These are phyloP conservation scores for Asbolus verrucosus DNA, from an alignment of 1,140 invertebrate genomes.

Conservation along the genomic window DNA sequence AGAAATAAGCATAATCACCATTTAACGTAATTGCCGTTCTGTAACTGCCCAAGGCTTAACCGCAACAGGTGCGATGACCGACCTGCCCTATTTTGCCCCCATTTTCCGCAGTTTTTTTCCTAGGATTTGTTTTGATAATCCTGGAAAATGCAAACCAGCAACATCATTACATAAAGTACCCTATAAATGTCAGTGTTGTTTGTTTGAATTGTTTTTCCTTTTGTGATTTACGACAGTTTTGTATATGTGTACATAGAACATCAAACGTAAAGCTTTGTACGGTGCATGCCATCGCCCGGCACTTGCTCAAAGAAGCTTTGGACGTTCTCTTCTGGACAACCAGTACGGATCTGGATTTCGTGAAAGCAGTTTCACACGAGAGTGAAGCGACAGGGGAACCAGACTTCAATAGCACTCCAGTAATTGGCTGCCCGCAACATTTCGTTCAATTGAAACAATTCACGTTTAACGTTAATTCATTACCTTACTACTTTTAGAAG, in stretches of 20 bases:
- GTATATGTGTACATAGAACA: conserved; percentile 30
- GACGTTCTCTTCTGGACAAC: conserved; percentile 18
- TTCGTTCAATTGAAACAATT: conserved; percentile 14
- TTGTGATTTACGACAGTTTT: conserved; percentile 31
- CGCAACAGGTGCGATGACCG: conserved; percentile 1
- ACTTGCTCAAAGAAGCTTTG: conserved; percentile 28
- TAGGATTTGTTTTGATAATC: conserved; percentile 16
- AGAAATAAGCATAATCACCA: too few relatives aligned
- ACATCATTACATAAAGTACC: conserved; percentile 22
- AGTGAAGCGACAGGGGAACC: background rate
- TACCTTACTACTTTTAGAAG: background rate
- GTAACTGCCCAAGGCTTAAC: too few relatives aligned
- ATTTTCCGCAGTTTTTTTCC: conserved; percentile 10
- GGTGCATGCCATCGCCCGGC: conserved; percentile 14
- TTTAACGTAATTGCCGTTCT: too few relatives aligned
- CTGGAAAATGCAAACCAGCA: conserved; percentile 9
- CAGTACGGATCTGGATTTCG: background rate
- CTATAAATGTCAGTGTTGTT: conserved; percentile 6
- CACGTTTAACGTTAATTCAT: conserved; percentile 2
- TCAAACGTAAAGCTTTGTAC: conserved; percentile 27
- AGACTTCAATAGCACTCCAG: background rate
- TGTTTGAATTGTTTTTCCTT: conserved; percentile 36
- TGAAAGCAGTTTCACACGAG: background rate
- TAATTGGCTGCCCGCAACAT: too few relatives aligned
- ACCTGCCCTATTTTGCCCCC: background rate